These are phyloP conservation scores for Drosophila mayaguana DNA, from an alignment of 2,888 invertebrate genomes.

Conservation along the genomic window DNA sequence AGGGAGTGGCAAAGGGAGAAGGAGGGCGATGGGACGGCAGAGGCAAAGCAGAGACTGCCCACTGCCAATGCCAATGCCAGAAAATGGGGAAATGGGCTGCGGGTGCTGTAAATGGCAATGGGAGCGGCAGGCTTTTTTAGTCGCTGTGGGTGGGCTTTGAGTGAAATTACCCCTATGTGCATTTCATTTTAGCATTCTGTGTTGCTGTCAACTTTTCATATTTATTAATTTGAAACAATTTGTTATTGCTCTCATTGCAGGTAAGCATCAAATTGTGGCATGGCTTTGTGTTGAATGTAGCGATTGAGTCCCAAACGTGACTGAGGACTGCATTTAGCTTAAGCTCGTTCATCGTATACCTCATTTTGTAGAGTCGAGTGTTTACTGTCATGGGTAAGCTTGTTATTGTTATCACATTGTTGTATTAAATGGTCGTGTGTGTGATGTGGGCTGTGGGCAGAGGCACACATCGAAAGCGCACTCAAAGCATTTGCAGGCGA, in stretches of 20 bases:
- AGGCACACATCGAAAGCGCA: slow-evolving; percentile 20
- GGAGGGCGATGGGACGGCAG: neutral
- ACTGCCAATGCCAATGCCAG: slow-evolving; percentile 56
- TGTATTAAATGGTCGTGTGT: slow-evolving; percentile 6
- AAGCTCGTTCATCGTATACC: slow-evolving; percentile 26
- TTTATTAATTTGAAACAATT: slow-evolving; percentile 30
- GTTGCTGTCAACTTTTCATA: slow-evolving; percentile 10
- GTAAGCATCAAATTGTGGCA: slow-evolving; percentile 59
- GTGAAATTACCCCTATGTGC: slow-evolving; percentile 32
- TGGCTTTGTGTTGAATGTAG: slow-evolving; percentile 32
- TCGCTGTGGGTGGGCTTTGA: slow-evolving; percentile 52
- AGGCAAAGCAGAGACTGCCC: slow-evolving; percentile 12
- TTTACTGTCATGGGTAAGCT: slow-evolving; percentile 40
- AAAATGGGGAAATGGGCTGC: slow-evolving; percentile 42
- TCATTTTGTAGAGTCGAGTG: slow-evolving; percentile 25
- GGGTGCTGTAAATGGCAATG: slow-evolving; percentile 33
- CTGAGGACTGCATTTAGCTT: slow-evolving; percentile 55
- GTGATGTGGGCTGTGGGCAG: neutral
- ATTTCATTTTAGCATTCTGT: slow-evolving; percentile 17
- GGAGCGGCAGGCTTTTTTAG: slow-evolving; percentile 25
- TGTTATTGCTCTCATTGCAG: slow-evolving; percentile 54
- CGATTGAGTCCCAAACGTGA: slow-evolving; percentile 50
- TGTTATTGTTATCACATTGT: slow-evolving; percentile 35
- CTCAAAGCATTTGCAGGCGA: slow-evolving; percentile 27
- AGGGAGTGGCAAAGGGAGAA: too few species aligned